A percentile compares a stretch with the other conserved stretches of the same genome.
phyloP scores from a whole-genome alignment of 2,888 invertebrate species.

The Patella caerulea region DNA sequence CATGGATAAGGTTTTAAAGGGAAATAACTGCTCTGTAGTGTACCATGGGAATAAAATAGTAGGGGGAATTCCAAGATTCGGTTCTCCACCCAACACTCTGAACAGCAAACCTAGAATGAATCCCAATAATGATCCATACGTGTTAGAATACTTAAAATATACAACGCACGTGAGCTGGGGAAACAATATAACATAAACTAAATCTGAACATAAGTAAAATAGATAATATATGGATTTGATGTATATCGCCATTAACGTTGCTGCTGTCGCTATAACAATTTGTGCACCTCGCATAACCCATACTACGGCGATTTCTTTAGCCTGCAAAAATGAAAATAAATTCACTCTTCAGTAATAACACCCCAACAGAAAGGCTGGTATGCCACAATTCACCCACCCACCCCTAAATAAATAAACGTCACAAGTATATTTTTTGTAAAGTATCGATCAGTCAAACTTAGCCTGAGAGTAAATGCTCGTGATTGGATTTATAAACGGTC shows the following conservation, averaged over 20 bases:
- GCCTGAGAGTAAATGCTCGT: too few species aligned
- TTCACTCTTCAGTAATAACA: not conserved
- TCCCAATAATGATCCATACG: conserved; percentile 87
- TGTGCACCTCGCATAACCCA: conserved; percentile 88
- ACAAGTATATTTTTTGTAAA: too few species aligned
- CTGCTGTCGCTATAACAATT: conserved; percentile 82
- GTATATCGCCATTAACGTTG: conserved; percentile 92
- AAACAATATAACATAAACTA: conserved; percentile 98
- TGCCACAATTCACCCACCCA: too few species aligned
- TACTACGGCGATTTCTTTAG: conserved; percentile 94
- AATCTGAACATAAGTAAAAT: conserved; percentile 98
- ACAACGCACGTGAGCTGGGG: conserved; percentile 98
- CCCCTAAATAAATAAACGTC: too few species aligned
- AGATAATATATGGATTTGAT: conserved; percentile 97
- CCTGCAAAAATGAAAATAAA: conserved; percentile 73
- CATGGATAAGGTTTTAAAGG: conserved; percentile 96
- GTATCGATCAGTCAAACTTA: too few species aligned
- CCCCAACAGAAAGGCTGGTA: too few species aligned
- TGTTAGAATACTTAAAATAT: conserved; percentile 94
- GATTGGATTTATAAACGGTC: too few species aligned
- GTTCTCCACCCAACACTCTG: conserved; percentile 33
- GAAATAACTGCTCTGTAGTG: conserved; percentile 82
- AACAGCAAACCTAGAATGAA: conserved; percentile 52
- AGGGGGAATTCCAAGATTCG: conserved; percentile 23
- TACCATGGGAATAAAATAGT: conserved; percentile 35